Base-by-base conservation (phyloP, 1,140 invertebrate species). In the Cepaea nemoralis region DNA sequence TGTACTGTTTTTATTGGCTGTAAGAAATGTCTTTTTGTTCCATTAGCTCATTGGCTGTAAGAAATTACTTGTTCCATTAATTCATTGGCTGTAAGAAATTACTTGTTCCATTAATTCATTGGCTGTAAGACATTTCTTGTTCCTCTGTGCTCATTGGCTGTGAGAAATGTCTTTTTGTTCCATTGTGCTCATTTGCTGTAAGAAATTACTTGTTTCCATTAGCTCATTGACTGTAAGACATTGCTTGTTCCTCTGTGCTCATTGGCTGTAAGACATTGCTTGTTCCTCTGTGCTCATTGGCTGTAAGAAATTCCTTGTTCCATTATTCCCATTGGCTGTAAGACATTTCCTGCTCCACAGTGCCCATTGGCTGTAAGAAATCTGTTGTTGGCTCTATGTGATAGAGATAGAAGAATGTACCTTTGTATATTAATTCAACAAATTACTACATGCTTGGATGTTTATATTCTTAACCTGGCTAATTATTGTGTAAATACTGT, bases 391-490 rank as follows among this genome's bases (percentile, higher is more conserved):
- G 39, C 40, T n/a, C n/a, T n/a, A 45, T 71, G 37, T 35, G 33
- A 40, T 24, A 55, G n/a, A 19, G 22, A 55, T 19, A 45, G 19
- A 48, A n/a, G n/a, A n/a, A n/a, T n/a, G n/a, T n/a, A n/a, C n/a
- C n/a, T n/a, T n/a, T n/a, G n/a, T n/a, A n/a, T n/a, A n/a, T n/a
- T n/a, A n/a, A n/a, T n/a, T n/a, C n/a, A n/a, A 45, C 6, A 45
- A n/a, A 75, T 35, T 75, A 71, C 19, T 37, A 55, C 8, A 45
- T 71, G 35, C 24, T 71, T 71, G 6, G 40, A 40, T 40, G 40
- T 71, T 39, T 39, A 39, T 71, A 71, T 71, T 39, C 37, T 71
- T 71, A 37, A 71, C 24, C 31, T 71, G 3, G 33, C 67, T 35
- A 40, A 24, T 39, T 40, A 39, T 37, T 69, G 2, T 39, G 37